Conservation (phyloP, 2,888 invertebrate species). For the Rugalucina vietnamica region DNA sequence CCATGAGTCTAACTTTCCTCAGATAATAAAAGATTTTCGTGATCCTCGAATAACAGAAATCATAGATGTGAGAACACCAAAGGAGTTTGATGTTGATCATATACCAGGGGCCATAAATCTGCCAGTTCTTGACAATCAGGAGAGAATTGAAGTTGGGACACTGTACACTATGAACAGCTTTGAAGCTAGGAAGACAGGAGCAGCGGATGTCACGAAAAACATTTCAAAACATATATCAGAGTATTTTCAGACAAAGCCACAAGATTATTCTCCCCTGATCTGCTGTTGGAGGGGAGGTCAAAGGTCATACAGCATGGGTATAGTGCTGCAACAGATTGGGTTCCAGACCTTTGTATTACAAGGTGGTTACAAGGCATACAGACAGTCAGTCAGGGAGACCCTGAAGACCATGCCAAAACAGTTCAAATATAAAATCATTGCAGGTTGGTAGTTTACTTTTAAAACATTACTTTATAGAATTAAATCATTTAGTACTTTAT, state of each 20-base stretch:
- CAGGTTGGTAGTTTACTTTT: no score
- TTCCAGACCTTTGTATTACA: slow-evolving; percentile 65
- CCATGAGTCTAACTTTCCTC: slow-evolving; percentile 16
- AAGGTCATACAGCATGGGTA: slow-evolving; percentile 68
- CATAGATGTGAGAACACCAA: slow-evolving; percentile 70
- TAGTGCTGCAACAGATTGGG: slow-evolving; percentile 69
- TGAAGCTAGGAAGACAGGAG: slow-evolving; percentile 69
- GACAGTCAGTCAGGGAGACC: slow-evolving; percentile 54
- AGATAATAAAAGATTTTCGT: slow-evolving; percentile 17
- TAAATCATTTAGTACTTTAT: no score
- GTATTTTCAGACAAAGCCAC: slow-evolving; percentile 59
- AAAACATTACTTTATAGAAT: no score
- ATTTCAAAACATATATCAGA: slow-evolving; percentile 64
- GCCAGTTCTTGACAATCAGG: slow-evolving; percentile 62
- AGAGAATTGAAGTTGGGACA: slow-evolving; percentile 66
- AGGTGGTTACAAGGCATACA: slow-evolving; percentile 69
- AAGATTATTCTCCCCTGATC: slow-evolving; percentile 65
- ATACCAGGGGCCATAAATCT: slow-evolving; percentile 72
- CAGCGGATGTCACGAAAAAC: slow-evolving; percentile 61
- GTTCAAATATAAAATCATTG: slow-evolving; percentile 66
- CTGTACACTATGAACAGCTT: slow-evolving; percentile 59
- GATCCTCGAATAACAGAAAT: slow-evolving; percentile 58
- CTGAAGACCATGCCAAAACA: slow-evolving; percentile 57
- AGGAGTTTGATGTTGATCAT: slow-evolving; percentile 70
- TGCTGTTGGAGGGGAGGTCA: slow-evolving; percentile 75